phyloP scores from a whole-genome alignment of 1,140 invertebrate genomes.

The Hyles euphorbiae region DNA sequence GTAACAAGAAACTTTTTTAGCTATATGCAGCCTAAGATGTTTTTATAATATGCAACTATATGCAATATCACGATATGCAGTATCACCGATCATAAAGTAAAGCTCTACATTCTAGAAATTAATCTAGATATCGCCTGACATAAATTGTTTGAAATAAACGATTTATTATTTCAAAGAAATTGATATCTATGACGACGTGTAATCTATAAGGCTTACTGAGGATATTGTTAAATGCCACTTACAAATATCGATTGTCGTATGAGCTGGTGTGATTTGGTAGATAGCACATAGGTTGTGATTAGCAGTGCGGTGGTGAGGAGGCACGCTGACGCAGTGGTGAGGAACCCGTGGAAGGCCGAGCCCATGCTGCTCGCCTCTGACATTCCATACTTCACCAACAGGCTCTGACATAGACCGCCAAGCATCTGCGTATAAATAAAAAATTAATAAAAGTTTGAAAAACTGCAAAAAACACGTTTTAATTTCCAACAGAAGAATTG shows the following conservation, averaged over 20 bases:
- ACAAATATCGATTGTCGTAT: slow-evolving; percentile 88
- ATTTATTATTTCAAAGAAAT: too few relatives aligned
- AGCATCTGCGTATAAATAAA: slow-evolving; percentile 74
- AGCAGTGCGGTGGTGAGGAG: slow-evolving; percentile 83
- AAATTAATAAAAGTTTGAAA: neutral
- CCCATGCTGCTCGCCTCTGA: slow-evolving; percentile 81
- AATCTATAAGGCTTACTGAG: too few relatives aligned
- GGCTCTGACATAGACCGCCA: slow-evolving; percentile 84
- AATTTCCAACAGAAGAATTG: neutral
- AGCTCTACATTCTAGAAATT: too few relatives aligned
- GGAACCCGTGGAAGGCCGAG: slow-evolving; percentile 83
- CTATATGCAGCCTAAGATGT: too few relatives aligned
- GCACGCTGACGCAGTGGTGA: slow-evolving; percentile 85
- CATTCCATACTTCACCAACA: slow-evolving; percentile 84
- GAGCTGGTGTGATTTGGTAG: slow-evolving; percentile 82
- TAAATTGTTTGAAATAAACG: too few relatives aligned
- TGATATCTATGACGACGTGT: too few relatives aligned
- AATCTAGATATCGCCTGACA: too few relatives aligned
- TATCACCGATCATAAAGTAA: too few relatives aligned
- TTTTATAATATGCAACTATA: too few relatives aligned
- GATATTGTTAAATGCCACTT: slow-evolving; percentile 58
- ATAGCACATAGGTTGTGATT: slow-evolving; percentile 84
- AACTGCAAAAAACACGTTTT: neutral
- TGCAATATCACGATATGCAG: too few relatives aligned
- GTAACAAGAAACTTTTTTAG: too few relatives aligned